These are phyloP conservation scores for Thymelicus lineola DNA, from an alignment of 2,888 invertebrate species.

Conservation along the genomic window DNA sequence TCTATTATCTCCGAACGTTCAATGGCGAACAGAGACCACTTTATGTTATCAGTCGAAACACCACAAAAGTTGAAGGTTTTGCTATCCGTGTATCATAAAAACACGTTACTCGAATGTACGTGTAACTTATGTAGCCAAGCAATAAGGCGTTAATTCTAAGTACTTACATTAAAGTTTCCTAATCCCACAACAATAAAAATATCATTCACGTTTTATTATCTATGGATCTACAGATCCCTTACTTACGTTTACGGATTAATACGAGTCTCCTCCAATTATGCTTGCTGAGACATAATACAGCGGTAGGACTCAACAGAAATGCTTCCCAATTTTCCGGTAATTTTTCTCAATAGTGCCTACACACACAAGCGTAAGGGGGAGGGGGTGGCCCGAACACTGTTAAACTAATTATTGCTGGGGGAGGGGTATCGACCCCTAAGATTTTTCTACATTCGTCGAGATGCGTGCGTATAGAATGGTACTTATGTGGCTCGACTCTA, in stretches of 20 bases:
- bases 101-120: too few relatives aligned
- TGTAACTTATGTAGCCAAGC: too few relatives aligned
- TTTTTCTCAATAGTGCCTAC: slow-evolving; percentile 61
- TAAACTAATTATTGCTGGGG: slow-evolving; percentile 56
- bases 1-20: too few relatives aligned
- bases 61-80: too few relatives aligned
- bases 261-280: slow-evolving; percentile 20
- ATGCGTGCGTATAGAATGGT: slow-evolving; percentile 35
- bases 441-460: slow-evolving; percentile 56
- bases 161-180: too few relatives aligned
- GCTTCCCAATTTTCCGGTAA: slow-evolving; percentile 55
- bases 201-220: not conserved
- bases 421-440: slow-evolving; percentile 49
- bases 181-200: too few relatives aligned
- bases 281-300: slow-evolving; percentile 46
- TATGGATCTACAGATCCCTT: not conserved
- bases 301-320: slow-evolving; percentile 29
- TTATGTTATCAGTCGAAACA: too few relatives aligned
- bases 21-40: too few relatives aligned
- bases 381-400: slow-evolving; percentile 56
- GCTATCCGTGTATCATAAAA: too few relatives aligned
- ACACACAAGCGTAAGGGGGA: slow-evolving; percentile 50
- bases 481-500: slow-evolving; percentile 19
- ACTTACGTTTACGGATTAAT: slow-evolving; percentile 12
- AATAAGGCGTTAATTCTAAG: too few relatives aligned